Percentiles rank a stretch among this genome's conserved stretches.
Evolutionary conservation across 1,140 invertebrate genomes (phyloP).

Genomic region (Ooceraea biroi): DNA sequence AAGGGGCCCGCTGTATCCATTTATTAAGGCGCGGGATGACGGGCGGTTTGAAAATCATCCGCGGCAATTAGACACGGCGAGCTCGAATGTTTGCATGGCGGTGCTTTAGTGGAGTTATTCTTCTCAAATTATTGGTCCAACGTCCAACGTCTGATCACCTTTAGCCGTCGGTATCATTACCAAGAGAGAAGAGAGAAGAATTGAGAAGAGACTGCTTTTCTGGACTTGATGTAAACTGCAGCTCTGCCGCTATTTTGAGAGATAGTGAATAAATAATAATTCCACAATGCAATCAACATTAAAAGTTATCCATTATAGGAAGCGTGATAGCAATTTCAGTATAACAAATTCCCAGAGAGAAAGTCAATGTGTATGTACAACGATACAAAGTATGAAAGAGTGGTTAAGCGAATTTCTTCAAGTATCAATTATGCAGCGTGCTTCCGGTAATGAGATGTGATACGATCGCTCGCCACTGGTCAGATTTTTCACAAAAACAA

Average conservation of each 20-base stretch:
- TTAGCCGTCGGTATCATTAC: slow-evolving; percentile 39
- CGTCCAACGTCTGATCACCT: slow-evolving; percentile 52
- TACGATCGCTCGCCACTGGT: too few species aligned
- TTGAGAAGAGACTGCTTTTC: slow-evolving; percentile 11
- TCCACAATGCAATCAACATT: not conserved
- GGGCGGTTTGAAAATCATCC: slow-evolving; percentile 74
- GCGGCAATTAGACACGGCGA: slow-evolving; percentile 75
- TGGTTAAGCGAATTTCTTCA: not conserved
- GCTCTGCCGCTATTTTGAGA: slow-evolving; percentile 1
- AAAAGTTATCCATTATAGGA: not conserved
- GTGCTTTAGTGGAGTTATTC: slow-evolving; percentile 61
- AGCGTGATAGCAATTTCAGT: not conserved
- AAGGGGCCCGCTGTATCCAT: slow-evolving; percentile 74
- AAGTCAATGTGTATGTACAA: not conserved
- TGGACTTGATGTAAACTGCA: slow-evolving; percentile 57
- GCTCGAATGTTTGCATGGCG: slow-evolving; percentile 72
- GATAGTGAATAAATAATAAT: not conserved
- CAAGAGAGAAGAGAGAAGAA: slow-evolving; percentile 15
- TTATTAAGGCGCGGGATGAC: slow-evolving; percentile 75
- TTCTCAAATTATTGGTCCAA: slow-evolving; percentile 70
- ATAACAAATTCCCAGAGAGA: not conserved
- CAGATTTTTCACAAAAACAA: too few species aligned
- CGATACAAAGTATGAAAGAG: not conserved
- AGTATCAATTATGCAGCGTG: too few species aligned
- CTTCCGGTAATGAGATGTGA: too few species aligned